Evolutionary conservation across 2,113 vertebrate species (phyloP).

Genomic region (Alaudala cheleensis): DNA sequence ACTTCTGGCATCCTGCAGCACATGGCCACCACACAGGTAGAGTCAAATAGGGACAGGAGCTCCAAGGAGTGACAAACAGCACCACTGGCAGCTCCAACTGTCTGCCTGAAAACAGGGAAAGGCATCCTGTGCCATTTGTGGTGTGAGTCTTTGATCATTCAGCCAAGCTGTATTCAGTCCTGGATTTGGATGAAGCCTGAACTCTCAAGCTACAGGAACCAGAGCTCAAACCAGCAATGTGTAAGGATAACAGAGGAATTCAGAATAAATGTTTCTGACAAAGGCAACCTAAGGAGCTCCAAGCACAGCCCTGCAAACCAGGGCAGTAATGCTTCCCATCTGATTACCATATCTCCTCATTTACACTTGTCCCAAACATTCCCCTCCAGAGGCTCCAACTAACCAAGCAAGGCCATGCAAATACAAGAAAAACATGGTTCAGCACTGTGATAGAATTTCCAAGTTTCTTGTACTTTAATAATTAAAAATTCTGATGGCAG

Average conservation of each 20-base stretch:
- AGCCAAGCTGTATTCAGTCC: neutral
- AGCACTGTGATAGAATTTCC: neutral
- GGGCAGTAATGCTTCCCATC: neutral
- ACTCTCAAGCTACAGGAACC: neutral
- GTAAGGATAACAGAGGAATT: neutral
- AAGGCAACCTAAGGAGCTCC: neutral
- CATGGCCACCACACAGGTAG: neutral
- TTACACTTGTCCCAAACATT: neutral
- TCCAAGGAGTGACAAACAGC: neutral
- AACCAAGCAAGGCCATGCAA: neutral
- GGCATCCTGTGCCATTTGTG: neutral
- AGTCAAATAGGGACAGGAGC: neutral
- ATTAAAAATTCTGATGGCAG: neutral
- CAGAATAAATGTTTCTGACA: neutral
- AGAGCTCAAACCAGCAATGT: neutral
- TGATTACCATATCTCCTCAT: neutral
- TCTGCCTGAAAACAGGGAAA: neutral
- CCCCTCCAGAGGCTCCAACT: neutral
- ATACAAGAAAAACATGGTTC: neutral
- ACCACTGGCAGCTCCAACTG: neutral
- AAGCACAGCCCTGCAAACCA: neutral
- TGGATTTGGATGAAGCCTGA: neutral
- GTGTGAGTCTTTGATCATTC: neutral
- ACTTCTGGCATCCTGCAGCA: neutral
- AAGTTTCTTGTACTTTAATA: neutral